Evolutionary conservation across 2,113 vertebrate genomes (phyloP).

Genomic region (Mesitornis unicolor): DNA sequence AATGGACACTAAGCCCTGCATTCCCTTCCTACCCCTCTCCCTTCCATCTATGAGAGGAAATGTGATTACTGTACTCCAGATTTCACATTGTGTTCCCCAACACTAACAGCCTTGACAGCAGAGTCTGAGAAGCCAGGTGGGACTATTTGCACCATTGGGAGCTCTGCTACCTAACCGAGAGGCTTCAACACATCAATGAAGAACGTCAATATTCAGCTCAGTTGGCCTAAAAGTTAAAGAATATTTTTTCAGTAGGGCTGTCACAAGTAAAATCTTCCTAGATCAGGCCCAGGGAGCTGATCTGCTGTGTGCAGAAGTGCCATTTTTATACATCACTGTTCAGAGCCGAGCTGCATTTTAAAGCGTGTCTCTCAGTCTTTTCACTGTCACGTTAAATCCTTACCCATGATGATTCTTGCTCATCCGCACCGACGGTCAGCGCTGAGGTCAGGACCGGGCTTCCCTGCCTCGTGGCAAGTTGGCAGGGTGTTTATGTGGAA

Average conservation of each 20-base stretch:
- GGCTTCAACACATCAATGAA: neutral
- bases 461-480: neutral
- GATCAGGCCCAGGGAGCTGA: neutral
- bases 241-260: neutral
- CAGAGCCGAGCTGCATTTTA: neutral
- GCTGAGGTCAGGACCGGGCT: neutral
- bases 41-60: neutral
- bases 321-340: neutral
- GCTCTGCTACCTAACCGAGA: neutral
- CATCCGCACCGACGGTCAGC: neutral
- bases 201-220: neutral
- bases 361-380: neutral
- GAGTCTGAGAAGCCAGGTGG: neutral
- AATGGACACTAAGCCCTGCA: rapidly evolving
- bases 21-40: neutral
- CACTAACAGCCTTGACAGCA: neutral
- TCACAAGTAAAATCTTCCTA: neutral
- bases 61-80: neutral
- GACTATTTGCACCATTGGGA: neutral
- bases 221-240: neutral
- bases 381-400: neutral
- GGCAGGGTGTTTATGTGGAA: neutral
- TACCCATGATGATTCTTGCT: neutral
- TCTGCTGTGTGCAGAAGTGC: neutral
- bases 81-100: neutral